Evolutionary conservation across 92 coral and sea anemone genomes (phyloP).

Genomic region (Heliopora coerulea): DNA sequence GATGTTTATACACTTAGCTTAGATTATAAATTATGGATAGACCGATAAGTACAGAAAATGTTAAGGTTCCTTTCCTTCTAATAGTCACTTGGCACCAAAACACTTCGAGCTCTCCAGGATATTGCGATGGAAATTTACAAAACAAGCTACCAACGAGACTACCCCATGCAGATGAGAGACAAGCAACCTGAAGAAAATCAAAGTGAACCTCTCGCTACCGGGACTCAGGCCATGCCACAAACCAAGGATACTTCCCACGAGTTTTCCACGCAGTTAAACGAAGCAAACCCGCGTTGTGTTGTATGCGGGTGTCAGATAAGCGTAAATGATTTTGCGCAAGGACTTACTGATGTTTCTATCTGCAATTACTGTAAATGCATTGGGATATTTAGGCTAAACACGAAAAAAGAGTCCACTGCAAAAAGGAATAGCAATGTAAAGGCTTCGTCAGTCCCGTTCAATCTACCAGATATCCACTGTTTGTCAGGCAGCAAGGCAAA

Average conservation of each 20-base stretch:
- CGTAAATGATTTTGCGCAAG: constrained; percentile 6
- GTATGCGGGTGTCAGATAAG: constrained; percentile 11
- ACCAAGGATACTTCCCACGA: neutral
- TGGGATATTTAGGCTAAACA: constrained; percentile 23
- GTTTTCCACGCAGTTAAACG: neutral
- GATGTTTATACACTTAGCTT: too few relatives aligned
- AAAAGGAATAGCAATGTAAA: neutral
- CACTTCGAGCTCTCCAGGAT: constrained; percentile 1
- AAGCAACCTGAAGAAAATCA: neutral
- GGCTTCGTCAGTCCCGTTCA: neutral
- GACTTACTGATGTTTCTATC: neutral
- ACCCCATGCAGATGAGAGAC: neutral
- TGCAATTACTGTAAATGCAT: constrained; percentile 31
- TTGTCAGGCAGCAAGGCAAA: neutral
- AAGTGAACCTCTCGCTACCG: neutral
- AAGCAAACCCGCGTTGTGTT: constrained; percentile 4
- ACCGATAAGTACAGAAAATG: too few relatives aligned
- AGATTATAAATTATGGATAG: too few relatives aligned
- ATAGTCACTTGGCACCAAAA: constrained; percentile 11
- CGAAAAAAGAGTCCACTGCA: neutral
- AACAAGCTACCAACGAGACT: constrained; percentile 24
- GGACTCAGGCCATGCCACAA: neutral
- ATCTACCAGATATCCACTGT: constrained; percentile 16
- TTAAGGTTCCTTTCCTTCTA: too few relatives aligned
- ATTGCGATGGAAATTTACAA: constrained; percentile 6